Evolutionary conservation across 1,140 invertebrate species (phyloP).

Genomic region (Phocides pigmalion): DNA sequence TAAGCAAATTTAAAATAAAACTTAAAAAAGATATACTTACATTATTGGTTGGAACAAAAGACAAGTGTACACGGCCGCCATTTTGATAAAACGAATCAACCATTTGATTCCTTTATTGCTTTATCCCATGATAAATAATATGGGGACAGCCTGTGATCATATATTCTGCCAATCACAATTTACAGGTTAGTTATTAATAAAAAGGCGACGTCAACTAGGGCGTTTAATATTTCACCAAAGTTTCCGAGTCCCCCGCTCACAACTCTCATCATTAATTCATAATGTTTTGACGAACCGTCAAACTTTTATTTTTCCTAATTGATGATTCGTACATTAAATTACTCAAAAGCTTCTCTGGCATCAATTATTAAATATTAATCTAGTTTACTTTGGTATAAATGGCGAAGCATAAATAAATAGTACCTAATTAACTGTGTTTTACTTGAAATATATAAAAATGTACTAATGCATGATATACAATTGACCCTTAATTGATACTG

Average conservation of each 20-base stretch:
- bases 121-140: too few species aligned
- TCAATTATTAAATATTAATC: background rate
- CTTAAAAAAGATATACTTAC: too few species aligned
- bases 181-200: background rate
- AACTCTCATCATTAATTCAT: slow-evolving; percentile 40
- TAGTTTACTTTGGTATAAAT: slow-evolving; percentile 1
- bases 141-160: background rate
- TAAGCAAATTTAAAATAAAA: too few species aligned
- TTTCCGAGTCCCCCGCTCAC: slow-evolving; percentile 12
- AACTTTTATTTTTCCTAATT: slow-evolving; percentile 35
- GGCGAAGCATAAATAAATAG: background rate
- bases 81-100: too few species aligned
- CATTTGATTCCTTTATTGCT: too few species aligned
- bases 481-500: too few species aligned
- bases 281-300: slow-evolving; percentile 41
- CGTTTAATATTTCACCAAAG: slow-evolving; percentile 10
- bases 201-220: background rate
- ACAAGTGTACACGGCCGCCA: too few species aligned
- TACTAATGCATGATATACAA: too few species aligned
- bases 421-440: too few species aligned
- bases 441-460: too few species aligned
- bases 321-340: slow-evolving; percentile 16
- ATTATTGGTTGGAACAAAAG: too few species aligned
- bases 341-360: background rate
- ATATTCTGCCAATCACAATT: background rate